These are phyloP conservation scores for Calliphora vicina DNA, from an alignment of 1,140 invertebrate species.

Conservation along the genomic window DNA sequence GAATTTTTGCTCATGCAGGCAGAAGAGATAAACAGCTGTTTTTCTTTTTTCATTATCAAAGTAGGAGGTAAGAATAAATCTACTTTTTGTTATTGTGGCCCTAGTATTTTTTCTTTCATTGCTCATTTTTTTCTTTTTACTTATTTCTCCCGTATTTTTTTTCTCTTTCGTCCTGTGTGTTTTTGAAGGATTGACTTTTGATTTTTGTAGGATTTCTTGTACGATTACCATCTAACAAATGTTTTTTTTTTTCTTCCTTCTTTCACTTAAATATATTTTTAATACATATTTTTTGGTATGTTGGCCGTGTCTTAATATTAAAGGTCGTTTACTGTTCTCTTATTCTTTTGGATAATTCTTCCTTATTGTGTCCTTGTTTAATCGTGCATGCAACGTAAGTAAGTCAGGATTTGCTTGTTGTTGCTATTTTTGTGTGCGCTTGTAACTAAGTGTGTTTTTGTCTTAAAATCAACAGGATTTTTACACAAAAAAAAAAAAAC, in stretches of 20 bases:
- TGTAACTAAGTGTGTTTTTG: not conserved
- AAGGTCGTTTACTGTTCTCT: not conserved
- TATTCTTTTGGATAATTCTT: not conserved
- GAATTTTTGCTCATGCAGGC: not conserved
- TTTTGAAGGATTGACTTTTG: not conserved
- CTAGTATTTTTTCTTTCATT: no score
- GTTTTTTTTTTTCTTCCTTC: not conserved
- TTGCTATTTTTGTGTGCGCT: not conserved
- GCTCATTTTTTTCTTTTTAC: no score
- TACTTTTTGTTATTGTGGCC: no score
- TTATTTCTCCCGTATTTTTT: not conserved
- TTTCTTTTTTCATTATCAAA: not conserved
- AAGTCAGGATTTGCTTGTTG: not conserved
- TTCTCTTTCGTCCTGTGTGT: not conserved
- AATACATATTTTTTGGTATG: not conserved
- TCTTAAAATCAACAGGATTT: conserved; percentile 1
- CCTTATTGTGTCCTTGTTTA: not conserved
- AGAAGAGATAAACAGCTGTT: not conserved
- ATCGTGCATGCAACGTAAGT: not conserved
- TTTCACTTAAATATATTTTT: not conserved
- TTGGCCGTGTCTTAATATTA: not conserved
- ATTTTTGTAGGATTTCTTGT: not conserved
- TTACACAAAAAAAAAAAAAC: not conserved
- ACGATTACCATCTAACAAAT: not conserved
- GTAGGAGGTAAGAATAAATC: not conserved